These are phyloP conservation scores for Tetramorium alpestre DNA, from an alignment of 1,140 invertebrate species.

Conservation along the genomic window DNA sequence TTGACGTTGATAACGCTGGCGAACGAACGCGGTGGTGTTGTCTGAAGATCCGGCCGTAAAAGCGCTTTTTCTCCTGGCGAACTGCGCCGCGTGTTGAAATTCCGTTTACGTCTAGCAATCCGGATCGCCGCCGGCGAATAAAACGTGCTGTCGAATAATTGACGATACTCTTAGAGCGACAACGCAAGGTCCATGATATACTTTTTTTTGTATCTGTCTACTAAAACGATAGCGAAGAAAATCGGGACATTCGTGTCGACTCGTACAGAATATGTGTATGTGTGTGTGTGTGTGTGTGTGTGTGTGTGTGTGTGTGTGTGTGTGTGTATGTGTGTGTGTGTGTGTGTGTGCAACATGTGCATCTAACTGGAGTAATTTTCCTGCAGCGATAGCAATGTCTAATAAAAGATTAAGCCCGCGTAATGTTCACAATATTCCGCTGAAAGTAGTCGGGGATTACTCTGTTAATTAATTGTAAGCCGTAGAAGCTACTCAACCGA, in stretches of 20 bases:
- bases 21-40: constrained; percentile 2
- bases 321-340: background rate
- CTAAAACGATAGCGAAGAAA: background rate
- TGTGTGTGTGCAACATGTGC: background rate
- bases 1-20: constrained; percentile 41
- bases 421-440: background rate
- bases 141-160: constrained; percentile 9
- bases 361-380: background rate
- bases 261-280: background rate
- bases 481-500: background rate
- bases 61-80: constrained; percentile 15
- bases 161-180: background rate
- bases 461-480: background rate
- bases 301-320: background rate
- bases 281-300: too few relatives aligned
- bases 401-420: background rate
- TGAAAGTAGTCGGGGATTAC: background rate
- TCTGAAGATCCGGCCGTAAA: constrained; percentile 37
- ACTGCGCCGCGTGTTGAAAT: constrained; percentile 28
- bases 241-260: background rate
- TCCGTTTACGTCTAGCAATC: constrained; percentile 47
- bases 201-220: background rate
- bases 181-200: too few relatives aligned
- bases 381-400: background rate
- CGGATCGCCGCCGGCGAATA: constrained; percentile 25